Evolutionary conservation across 2,888 invertebrate species (phyloP).

Genomic region (Epiblema foenella): DNA sequence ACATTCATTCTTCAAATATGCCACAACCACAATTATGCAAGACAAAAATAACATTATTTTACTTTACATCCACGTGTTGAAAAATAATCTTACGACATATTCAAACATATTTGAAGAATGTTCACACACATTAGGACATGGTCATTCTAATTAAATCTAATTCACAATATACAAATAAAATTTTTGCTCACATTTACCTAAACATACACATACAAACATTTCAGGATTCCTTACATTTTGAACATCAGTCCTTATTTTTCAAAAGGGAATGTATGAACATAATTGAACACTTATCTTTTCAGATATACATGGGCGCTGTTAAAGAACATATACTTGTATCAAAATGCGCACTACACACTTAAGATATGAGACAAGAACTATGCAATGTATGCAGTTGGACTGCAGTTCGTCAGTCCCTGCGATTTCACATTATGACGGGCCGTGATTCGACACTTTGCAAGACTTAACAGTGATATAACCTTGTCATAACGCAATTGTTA

Average conservation of each 20-base stretch:
- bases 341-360: too few species aligned
- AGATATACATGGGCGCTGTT: too few species aligned
- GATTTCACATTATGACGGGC: too few species aligned
- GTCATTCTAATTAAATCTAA: constrained; percentile 7
- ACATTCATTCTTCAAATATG: too few species aligned
- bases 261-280: constrained; percentile 12
- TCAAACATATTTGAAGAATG: background rate
- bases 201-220: constrained; percentile 5
- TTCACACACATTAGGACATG: background rate
- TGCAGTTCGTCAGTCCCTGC: background rate
- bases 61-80: too few species aligned
- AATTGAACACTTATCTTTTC: background rate
- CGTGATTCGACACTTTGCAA: too few species aligned
- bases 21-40: too few species aligned
- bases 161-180: constrained; percentile 36
- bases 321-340: too few species aligned
- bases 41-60: too few species aligned
- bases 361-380: background rate
- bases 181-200: constrained; percentile 6
- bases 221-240: background rate
- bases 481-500: too few species aligned
- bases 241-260: background rate
- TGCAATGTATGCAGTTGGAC: background rate
- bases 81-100: too few species aligned
- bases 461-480: too few species aligned